These are phyloP conservation scores for Pipistrellus kuhlii DNA, from an alignment of 2,797 vertebrate species.

Conservation along the genomic window DNA sequence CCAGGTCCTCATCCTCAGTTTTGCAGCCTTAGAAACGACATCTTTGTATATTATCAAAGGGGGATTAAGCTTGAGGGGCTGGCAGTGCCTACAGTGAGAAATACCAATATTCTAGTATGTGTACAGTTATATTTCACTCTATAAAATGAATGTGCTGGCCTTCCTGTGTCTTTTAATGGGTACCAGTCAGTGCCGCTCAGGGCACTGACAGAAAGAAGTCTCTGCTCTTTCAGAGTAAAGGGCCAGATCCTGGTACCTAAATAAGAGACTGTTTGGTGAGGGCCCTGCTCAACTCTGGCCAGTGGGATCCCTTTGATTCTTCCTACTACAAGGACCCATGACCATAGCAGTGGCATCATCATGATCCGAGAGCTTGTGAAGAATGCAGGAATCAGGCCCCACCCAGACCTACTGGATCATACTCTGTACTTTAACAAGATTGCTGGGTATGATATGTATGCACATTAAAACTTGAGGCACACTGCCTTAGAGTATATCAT, in stretches of 20 bases:
- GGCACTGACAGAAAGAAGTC: neutral
- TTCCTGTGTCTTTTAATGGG: constrained; percentile 50
- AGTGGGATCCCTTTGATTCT: constrained; percentile 14
- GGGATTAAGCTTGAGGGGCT: neutral
- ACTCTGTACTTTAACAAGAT: neutral
- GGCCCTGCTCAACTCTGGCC: neutral
- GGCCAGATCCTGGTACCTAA: constrained; percentile 12
- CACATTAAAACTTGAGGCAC: neutral
- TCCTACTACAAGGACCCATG: neutral
- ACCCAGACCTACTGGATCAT: neutral
- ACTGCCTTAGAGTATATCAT: neutral
- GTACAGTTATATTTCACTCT: constrained; percentile 15
- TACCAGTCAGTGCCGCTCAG: neutral
- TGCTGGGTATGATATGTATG: neutral
- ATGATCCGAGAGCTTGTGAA: constrained; percentile 4
- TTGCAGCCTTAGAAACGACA: neutral
- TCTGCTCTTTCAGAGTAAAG: neutral
- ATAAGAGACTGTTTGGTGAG: constrained; percentile 17
- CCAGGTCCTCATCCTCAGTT: neutral
- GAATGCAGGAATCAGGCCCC: neutral
- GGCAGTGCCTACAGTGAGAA: neutral
- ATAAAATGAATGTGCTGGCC: constrained; percentile 14
- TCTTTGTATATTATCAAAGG: neutral
- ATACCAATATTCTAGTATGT: neutral
- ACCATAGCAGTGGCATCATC: neutral